Evolutionary conservation across 1,140 invertebrate genomes (phyloP), one percentile per base, ranked within the genome.

Genomic region (Ips nitidus): DNA sequence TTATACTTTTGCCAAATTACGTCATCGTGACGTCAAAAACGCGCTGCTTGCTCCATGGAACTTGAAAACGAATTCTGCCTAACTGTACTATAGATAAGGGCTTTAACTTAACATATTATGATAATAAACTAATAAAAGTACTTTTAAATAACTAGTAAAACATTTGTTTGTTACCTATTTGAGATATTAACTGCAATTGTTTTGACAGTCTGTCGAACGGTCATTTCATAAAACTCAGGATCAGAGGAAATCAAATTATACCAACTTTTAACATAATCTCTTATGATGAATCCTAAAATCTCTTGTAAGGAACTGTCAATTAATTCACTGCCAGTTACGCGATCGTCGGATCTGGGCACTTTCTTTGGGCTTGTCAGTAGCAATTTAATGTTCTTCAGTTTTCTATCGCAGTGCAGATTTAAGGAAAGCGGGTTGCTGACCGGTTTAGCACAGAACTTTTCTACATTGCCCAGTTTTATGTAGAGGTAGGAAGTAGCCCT

Each of bases 191-290:
- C 84, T 6, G 84, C 84, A 72, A 85, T 83, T 70, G 83, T 84
- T 79, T 84, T 84, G 74, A 83, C 84, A 65, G 82, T 85, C 60
- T 84, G 82, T 66, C 82, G 79, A 7, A 85, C 82, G 66, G 83
- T 82, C 59, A 71, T 70, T 73, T 83, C 80, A 2, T 81, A 75
- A 75, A 86, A 86, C 67, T 86, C 84, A 52, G 81, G 79, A 75
- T 86, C 82, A 64, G 81, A 77, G 3, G 84, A 84, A 62, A 86
- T 77, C 52, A 81, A 75, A 73, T 78, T 82, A 79, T 91, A 92
- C 91, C 92, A 94, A 3, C 87, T 85, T 72, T 86, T 84, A 40
- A 94, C 85, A 80, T 91, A 92, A 84, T 94, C 92, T 75, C 91
- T 83, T 61, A 93, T 84, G 56, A 91, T 82, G 77, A 88, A 91